These are phyloP conservation scores for Entosphenus tridentatus DNA, from an alignment of 2,113 vertebrate species.

Conservation along the genomic window DNA sequence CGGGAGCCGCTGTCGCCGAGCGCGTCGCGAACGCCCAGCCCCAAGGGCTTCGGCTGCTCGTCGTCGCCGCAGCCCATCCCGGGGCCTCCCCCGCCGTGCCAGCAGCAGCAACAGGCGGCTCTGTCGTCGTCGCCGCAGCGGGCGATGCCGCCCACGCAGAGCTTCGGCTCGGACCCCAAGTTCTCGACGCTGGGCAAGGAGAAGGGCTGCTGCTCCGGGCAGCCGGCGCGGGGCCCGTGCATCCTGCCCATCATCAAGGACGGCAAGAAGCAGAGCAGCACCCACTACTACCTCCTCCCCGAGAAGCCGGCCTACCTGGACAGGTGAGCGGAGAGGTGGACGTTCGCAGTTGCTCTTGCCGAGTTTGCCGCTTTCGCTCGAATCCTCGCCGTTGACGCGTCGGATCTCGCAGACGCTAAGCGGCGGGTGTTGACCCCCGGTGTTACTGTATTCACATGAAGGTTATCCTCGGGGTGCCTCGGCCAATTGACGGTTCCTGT, in stretches of 20 bases:
- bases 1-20: slow-evolving; percentile 47
- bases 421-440: too few relatives aligned
- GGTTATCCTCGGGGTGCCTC: too few relatives aligned
- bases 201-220: slow-evolving; percentile 43
- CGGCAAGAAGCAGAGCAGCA: slow-evolving; percentile 56
- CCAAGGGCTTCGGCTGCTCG: slow-evolving; percentile 21
- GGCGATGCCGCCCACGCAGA: slow-evolving; percentile 86
- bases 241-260: slow-evolving; percentile 81
- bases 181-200: slow-evolving; percentile 67
- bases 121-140: slow-evolving; percentile 44
- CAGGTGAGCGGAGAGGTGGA: slow-evolving; percentile 15
- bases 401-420: too few relatives aligned
- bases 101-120: neutral
- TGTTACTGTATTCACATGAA: too few relatives aligned
- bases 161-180: slow-evolving; percentile 83
- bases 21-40: slow-evolving; percentile 58
- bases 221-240: slow-evolving; percentile 33
- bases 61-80: neutral
- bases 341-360: too few relatives aligned
- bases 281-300: slow-evolving; percentile 76
- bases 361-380: too few relatives aligned
- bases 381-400: too few relatives aligned
- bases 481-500: too few relatives aligned
- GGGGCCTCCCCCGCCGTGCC: neutral
- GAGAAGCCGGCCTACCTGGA: slow-evolving; percentile 45